Evolutionary conservation across 1,140 invertebrate species (phyloP).

Genomic region (Lasioglossum albipes): DNA sequence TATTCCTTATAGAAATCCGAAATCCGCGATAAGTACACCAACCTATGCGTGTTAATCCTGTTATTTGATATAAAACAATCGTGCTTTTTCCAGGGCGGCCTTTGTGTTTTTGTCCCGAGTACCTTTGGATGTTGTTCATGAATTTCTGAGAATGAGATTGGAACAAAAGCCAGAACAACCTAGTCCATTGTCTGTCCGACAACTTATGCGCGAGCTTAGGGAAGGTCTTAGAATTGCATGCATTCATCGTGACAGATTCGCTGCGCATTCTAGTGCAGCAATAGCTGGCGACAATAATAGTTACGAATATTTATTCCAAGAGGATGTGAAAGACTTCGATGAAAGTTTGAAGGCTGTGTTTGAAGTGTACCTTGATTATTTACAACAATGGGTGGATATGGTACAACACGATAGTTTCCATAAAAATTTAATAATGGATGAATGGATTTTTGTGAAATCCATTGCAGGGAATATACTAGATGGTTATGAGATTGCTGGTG

Average conservation of each 20-base stretch:
- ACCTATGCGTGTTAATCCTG: background rate
- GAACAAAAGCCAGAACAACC: slow-evolving; percentile 92
- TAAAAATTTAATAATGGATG: slow-evolving; percentile 89
- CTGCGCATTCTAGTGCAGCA: slow-evolving; percentile 85
- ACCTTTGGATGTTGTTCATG: slow-evolving; percentile 92
- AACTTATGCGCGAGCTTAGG: slow-evolving; percentile 93
- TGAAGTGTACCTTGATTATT: slow-evolving; percentile 87
- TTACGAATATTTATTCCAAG: slow-evolving; percentile 79
- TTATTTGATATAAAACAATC: background rate
- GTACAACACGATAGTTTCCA: slow-evolving; percentile 86
- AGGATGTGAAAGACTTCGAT: slow-evolving; percentile 87
- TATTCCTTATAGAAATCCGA: background rate
- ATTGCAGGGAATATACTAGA: slow-evolving; percentile 86
- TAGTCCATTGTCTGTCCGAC: slow-evolving; percentile 90
- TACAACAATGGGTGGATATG: slow-evolving; percentile 86
- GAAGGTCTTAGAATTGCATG: slow-evolving; percentile 91
- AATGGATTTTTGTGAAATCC: slow-evolving; percentile 88
- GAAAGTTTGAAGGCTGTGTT: slow-evolving; percentile 87
- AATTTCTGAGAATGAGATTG: slow-evolving; percentile 90
- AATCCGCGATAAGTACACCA: no score
- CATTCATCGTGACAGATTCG: slow-evolving; percentile 87
- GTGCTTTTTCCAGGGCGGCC: slow-evolving; percentile 78
- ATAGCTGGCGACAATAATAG: slow-evolving; percentile 80
- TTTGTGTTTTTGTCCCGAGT: slow-evolving; percentile 92
- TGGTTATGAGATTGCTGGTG: slow-evolving; percentile 84